A percentile compares a stretch with the other conserved stretches of the same genome.
phyloP scores from a whole-genome alignment of 2,888 invertebrate species.

The Hoplodrina ambigua region DNA sequence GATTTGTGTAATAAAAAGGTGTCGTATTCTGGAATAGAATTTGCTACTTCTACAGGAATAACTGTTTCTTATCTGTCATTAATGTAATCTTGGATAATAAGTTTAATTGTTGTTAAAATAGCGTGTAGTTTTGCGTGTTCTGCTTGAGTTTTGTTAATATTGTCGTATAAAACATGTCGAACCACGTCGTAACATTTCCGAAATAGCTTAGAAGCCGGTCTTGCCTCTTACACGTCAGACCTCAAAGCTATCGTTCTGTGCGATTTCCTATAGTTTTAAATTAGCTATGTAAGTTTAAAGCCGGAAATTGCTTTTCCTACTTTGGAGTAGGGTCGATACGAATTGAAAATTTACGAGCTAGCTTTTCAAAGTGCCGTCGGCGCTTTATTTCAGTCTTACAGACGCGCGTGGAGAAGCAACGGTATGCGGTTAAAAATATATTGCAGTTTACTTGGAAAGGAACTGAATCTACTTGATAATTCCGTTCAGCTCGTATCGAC shows the following conservation, averaged over 20 bases:
- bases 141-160: slow-evolving; percentile 59
- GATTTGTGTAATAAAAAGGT: neutral
- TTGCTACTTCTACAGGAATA: neutral
- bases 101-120: slow-evolving; percentile 6
- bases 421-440: slow-evolving; percentile 9
- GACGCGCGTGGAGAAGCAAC: neutral
- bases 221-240: slow-evolving; percentile 75
- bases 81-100: neutral
- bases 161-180: slow-evolving; percentile 36
- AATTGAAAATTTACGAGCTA: slow-evolving; percentile 47
- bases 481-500: slow-evolving; percentile 40
- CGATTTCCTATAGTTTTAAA: slow-evolving; percentile 69
- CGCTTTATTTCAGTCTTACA: slow-evolving; percentile 20
- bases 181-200: slow-evolving; percentile 41
- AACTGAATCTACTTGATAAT: slow-evolving; percentile 7
- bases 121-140: slow-evolving; percentile 51
- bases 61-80: slow-evolving; percentile 20
- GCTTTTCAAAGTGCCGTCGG: slow-evolving; percentile 38
- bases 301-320: slow-evolving; percentile 65
- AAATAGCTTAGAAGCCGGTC: slow-evolving; percentile 71
- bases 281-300: slow-evolving; percentile 62
- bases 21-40: slow-evolving; percentile 5
- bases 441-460: slow-evolving; percentile 22
- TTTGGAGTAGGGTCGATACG: slow-evolving; percentile 43
- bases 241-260: slow-evolving; percentile 64